Percentiles rank a stretch among this genome's conserved stretches.
Evolutionary conservation across 2,113 vertebrate species (phyloP).

Genomic region (Laticauda laticaudata): DNA sequence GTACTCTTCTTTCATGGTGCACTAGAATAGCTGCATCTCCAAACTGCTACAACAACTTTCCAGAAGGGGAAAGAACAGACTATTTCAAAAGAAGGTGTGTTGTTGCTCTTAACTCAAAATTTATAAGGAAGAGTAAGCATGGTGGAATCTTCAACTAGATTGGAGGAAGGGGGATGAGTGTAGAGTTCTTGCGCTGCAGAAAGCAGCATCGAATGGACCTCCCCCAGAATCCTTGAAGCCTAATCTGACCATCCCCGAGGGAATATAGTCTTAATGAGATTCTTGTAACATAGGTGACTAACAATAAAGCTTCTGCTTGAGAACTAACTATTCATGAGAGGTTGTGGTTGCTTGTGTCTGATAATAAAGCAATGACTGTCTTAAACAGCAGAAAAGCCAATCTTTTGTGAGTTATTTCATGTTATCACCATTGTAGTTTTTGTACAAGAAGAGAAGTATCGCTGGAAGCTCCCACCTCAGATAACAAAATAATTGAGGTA

Average conservation of each 20-base stretch:
- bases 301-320: background rate
- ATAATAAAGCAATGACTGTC: background rate
- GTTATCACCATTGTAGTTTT: background rate
- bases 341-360: background rate
- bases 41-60: background rate
- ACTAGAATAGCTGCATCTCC: background rate
- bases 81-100: background rate
- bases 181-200: background rate
- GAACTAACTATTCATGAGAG: background rate
- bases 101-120: background rate
- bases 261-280: background rate
- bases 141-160: background rate
- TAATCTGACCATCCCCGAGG: background rate
- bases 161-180: background rate
- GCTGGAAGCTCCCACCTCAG: background rate
- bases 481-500: background rate
- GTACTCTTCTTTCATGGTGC: background rate
- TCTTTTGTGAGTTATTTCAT: background rate
- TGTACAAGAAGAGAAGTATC: background rate
- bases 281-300: background rate
- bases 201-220: background rate
- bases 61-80: background rate
- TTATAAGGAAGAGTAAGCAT: background rate
- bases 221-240: background rate
- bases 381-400: background rate